These are phyloP conservation scores for Agrilus mali DNA, from an alignment of 2,888 invertebrate species.

Conservation along the genomic window DNA sequence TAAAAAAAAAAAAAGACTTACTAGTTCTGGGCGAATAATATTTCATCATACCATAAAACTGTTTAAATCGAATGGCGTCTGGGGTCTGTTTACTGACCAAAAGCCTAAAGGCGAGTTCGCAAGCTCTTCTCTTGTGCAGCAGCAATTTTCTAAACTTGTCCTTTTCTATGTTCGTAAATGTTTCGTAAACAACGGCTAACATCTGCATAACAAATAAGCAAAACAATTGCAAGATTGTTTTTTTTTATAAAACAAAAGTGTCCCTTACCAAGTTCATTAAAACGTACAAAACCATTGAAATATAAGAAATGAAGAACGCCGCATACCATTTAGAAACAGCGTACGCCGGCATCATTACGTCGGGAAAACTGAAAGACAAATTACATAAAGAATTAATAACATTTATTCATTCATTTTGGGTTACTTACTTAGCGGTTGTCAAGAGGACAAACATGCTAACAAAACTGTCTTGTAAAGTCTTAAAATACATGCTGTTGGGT, in stretches of 20 bases:
- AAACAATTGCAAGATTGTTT: background rate
- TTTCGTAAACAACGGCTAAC: slow-evolving; percentile 83
- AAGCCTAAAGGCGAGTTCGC: slow-evolving; percentile 68
- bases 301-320: slow-evolving; percentile 76
- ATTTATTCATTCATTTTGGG: slow-evolving; percentile 21
- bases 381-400: slow-evolving; percentile 31
- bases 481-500: slow-evolving; percentile 62
- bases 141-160: slow-evolving; percentile 73
- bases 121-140: slow-evolving; percentile 69
- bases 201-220: slow-evolving; percentile 39
- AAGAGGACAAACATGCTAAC: slow-evolving; percentile 79
- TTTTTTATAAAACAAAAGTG: background rate
- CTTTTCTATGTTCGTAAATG: slow-evolving; percentile 75
- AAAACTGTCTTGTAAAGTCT: slow-evolving; percentile 67
- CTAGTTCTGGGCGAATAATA: slow-evolving; percentile 64
- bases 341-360: slow-evolving; percentile 89
- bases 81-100: slow-evolving; percentile 67
- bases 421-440: slow-evolving; percentile 86
- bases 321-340: slow-evolving; percentile 68
- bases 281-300: slow-evolving; percentile 72
- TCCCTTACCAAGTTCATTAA: slow-evolving; percentile 73
- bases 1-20: slow-evolving; percentile 26
- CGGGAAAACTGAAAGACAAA: slow-evolving; percentile 59
- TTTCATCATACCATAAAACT: slow-evolving; percentile 70
- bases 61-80: slow-evolving; percentile 52